Base-by-base conservation (phyloP, 2,888 invertebrate species). In the Kuschelorhynchus macadamiae region DNA sequence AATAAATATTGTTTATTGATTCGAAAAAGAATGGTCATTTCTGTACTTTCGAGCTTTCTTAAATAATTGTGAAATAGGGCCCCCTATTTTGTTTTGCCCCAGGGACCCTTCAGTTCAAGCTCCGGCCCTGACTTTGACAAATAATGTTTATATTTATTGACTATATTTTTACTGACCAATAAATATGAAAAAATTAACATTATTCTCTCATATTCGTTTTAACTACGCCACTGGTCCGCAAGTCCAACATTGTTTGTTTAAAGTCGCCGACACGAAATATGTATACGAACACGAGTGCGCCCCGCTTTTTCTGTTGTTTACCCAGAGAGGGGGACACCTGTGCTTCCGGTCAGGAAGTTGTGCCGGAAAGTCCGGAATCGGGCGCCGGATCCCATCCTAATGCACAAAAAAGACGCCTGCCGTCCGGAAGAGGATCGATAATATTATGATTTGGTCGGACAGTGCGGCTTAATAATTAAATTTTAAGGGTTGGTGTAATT, bases 301-400 rank as follows among this genome's bases (percentile, higher is more conserved):
- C 62, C 62, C 62, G 20, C 17, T 33, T 52, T 52, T 62, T 62
- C 33, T 62, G 30, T 32, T 52, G 62, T 62, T 62, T 62, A 52
- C 33, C 44, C 41, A 41, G 17, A 33, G 74, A 77, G 76, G 79
- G 81, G 80, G 80, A 80, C 81, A 81, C 81, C 81, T 80, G 80
- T 76, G 77, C 79, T 79, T 79, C 80, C 79, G 76, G 78, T 67
- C 79, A 77, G 80, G 81, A 81, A 80, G 79, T 78, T 77, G 66
- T 74, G 76, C 71, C 75, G 77, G 77, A 76, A 78, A 76, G 59
- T 25, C 66, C 60, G 44, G 60, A 76, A 72, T 75, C 73, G 67
- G 52, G 30, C 39, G 42, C 32, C 61, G 69, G 71, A 69, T 65
- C 71, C 63, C 72, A 72, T 52, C 52, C 52, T 12, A 39, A 71